Conservation (phyloP, 1,140 invertebrate genomes). For the Gryllus bimaculatus region DNA sequence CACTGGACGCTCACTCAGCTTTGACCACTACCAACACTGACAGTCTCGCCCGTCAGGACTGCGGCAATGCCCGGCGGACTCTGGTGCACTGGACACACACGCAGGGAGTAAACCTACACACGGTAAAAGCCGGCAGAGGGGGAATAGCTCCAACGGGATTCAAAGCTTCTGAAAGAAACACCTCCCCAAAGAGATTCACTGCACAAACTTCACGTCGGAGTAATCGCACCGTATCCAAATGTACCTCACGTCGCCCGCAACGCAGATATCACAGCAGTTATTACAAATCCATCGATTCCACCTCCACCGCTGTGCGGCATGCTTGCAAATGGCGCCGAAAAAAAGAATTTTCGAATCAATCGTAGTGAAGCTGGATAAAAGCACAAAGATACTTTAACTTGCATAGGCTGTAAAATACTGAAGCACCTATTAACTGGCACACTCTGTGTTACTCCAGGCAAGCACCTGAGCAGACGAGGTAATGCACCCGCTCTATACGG, state of each 20-base stretch:
- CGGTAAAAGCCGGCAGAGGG: background rate
- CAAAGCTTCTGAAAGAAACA: too few relatives aligned
- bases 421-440: background rate
- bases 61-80: background rate
- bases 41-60: background rate
- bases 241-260: background rate
- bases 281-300: background rate
- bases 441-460: background rate
- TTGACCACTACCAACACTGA: background rate
- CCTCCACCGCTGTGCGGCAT: background rate
- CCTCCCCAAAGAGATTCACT: too few relatives aligned
- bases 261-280: background rate
- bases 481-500: background rate
- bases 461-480: background rate
- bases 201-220: too few relatives aligned
- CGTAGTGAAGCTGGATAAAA: too few relatives aligned
- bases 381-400: background rate
- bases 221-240: background rate
- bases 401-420: background rate
- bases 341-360: background rate
- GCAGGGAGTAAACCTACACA: background rate
- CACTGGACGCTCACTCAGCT: background rate
- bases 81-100: background rate
- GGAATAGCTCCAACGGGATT: background rate
- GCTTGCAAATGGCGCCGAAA: background rate